These are phyloP conservation scores for Rhingia campestris DNA, from an alignment of 2,888 invertebrate genomes.

Conservation along the genomic window DNA sequence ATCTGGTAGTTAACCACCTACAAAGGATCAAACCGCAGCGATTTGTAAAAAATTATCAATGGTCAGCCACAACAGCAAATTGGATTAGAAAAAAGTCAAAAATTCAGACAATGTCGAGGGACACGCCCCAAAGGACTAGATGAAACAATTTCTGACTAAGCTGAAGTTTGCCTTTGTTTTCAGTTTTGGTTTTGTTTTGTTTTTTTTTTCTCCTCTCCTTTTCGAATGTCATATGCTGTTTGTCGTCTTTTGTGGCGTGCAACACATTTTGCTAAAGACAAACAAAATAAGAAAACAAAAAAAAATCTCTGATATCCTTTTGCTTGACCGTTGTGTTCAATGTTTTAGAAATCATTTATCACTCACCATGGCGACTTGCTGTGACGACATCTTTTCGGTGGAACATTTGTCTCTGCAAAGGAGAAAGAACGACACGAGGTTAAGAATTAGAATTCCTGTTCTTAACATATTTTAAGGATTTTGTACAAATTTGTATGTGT, in stretches of 20 bases:
- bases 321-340: slow-evolving; percentile 48
- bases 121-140: slow-evolving; percentile 54
- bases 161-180: slow-evolving; percentile 9
- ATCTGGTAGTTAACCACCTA: slow-evolving; percentile 52
- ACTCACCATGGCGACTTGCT: slow-evolving; percentile 62
- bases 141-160: slow-evolving; percentile 56
- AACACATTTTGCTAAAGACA: slow-evolving; percentile 18
- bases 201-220: slow-evolving; percentile 1
- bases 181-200: background rate
- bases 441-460: slow-evolving; percentile 33
- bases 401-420: slow-evolving; percentile 45
- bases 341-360: slow-evolving; percentile 67
- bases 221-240: slow-evolving; percentile 10
- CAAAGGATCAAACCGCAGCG: slow-evolving; percentile 60
- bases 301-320: slow-evolving; percentile 39
- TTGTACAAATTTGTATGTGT: slow-evolving; percentile 40
- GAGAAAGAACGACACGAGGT: slow-evolving; percentile 4
- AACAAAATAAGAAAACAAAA: background rate
- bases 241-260: slow-evolving; percentile 12
- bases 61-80: slow-evolving; percentile 51
- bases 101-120: slow-evolving; percentile 44
- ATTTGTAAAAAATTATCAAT: slow-evolving; percentile 64
- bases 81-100: slow-evolving; percentile 71
- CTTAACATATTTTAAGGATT: slow-evolving; percentile 51
- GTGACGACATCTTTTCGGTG: slow-evolving; percentile 65